Base-by-base conservation (phyloP, 2,797 vertebrate genomes). In the Anguilla pacifica region DNA sequence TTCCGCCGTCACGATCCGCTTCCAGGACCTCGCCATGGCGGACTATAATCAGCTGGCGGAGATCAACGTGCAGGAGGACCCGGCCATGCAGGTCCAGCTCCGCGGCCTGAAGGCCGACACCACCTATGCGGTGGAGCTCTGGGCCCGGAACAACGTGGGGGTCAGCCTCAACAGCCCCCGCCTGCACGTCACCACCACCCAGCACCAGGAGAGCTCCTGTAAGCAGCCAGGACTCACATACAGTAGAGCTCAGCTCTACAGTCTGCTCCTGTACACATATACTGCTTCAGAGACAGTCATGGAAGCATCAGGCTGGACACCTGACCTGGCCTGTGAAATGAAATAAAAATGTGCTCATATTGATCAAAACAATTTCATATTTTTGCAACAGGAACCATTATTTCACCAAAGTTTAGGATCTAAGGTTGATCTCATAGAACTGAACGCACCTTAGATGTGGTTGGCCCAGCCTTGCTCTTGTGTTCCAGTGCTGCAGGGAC, bases 141-240 rank as follows among this genome's bases (percentile, higher is more conserved):
- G 95, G 89, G 95, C 96, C 86, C 92, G 96, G 91, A 98, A 97
- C 91, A 98, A 97, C 89, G 92, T 97, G 22, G 97, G 97, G 5
- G 91, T 94, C 82, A 97, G 97, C 88, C 90, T 89, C 19, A 91
- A 93, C 0, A 95, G 95, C 49, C 92, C 93, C 51, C 92, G 92
- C 0, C 90, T 94, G 89, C 93, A 95, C 57, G 79, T 98, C 85
- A 94, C 89, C 89, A 98, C 97, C 0, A 67, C 89, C n/a, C 89
- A 83, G 0, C 59, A 35, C 5, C 90, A 90, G 77, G 92, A 93
- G 82, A 92, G 86, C 85, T 87, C 43, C 46, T 88, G 90, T 86
- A 46, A 92, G 93, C 85, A 28, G 61, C 28, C 25, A 31, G 22
- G 19, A 43, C 39, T 39, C 31, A 17, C 74, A 39, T 17, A 79